phyloP scores from a whole-genome alignment of 2,888 invertebrate species.

The Andrena bicolor region DNA sequence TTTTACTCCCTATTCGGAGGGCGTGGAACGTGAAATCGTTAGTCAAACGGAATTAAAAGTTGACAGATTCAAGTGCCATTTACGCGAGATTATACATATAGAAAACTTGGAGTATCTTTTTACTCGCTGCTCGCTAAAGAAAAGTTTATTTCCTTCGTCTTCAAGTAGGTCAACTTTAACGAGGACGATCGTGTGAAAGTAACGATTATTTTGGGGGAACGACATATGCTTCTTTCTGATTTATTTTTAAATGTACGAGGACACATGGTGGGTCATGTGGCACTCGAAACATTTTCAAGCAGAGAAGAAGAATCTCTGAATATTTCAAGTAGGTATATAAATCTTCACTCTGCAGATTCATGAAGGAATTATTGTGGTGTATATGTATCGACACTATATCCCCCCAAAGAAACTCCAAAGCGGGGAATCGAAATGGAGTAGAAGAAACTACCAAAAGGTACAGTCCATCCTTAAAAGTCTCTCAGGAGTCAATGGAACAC shows the following conservation, averaged over 20 bases:
- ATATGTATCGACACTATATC: no score
- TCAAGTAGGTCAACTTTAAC: conserved; percentile 42
- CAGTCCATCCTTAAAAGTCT: no score
- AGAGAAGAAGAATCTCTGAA: no score
- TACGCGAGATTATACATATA: background rate
- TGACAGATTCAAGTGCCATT: background rate
- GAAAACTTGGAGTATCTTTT: background rate
- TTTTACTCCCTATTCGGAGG: background rate
- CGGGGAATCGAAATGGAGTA: no score
- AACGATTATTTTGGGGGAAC: conserved; percentile 70
- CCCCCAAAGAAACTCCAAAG: no score
- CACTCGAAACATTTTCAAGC: background rate
- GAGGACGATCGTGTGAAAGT: conserved; percentile 41
- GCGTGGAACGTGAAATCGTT: background rate
- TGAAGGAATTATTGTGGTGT: no score
- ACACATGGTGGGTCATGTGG: background rate
- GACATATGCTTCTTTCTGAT: conserved; percentile 63
- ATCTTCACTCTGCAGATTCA: no score
- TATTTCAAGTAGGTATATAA: no score
- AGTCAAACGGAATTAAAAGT: background rate
- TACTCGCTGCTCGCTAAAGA: background rate
- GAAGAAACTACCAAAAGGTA: no score
- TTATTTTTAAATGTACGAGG: conserved; percentile 67
- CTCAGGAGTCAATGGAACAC: no score
- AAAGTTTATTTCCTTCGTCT: background rate